Conservation (phyloP, 2,888 invertebrate genomes). For the Agrotis exclamationis region DNA sequence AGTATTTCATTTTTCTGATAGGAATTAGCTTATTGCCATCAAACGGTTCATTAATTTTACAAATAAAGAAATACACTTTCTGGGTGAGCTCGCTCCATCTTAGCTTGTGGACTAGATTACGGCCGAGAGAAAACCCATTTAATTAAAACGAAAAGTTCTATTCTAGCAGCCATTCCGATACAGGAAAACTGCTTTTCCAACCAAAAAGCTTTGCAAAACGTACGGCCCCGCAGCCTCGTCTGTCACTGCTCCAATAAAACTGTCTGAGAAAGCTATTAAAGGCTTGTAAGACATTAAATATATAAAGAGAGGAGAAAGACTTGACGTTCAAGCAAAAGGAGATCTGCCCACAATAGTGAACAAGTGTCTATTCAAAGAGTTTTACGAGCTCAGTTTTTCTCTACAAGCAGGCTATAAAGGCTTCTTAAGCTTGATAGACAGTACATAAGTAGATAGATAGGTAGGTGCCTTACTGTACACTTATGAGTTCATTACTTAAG, state of each 20-base stretch:
- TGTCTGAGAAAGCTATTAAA: slow-evolving; percentile 38
- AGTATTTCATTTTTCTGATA: not conserved
- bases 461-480: not conserved
- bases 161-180: not conserved
- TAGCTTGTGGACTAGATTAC: too few species aligned
- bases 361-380: slow-evolving; percentile 28
- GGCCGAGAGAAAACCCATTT: too few species aligned
- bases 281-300: slow-evolving; percentile 41
- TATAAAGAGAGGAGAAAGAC: slow-evolving; percentile 28
- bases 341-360: slow-evolving; percentile 35
- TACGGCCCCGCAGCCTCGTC: slow-evolving; percentile 22
- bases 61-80: not conserved
- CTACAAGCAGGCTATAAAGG: slow-evolving; percentile 37
- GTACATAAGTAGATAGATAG: not conserved
- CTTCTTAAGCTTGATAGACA: slow-evolving; percentile 20
- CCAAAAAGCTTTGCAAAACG: not conserved
- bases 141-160: too few species aligned
- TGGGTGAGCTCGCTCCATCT: too few species aligned
- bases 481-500: not conserved
- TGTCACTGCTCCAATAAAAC: slow-evolving; percentile 46
- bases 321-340: slow-evolving; percentile 26
- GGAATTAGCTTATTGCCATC: not conserved
- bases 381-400: slow-evolving; percentile 40
- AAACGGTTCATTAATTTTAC: not conserved
- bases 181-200: slow-evolving; percentile 6